These are phyloP conservation scores for Ramphastos sulfuratus DNA, from an alignment of 2,113 vertebrate species.

Conservation along the genomic window DNA sequence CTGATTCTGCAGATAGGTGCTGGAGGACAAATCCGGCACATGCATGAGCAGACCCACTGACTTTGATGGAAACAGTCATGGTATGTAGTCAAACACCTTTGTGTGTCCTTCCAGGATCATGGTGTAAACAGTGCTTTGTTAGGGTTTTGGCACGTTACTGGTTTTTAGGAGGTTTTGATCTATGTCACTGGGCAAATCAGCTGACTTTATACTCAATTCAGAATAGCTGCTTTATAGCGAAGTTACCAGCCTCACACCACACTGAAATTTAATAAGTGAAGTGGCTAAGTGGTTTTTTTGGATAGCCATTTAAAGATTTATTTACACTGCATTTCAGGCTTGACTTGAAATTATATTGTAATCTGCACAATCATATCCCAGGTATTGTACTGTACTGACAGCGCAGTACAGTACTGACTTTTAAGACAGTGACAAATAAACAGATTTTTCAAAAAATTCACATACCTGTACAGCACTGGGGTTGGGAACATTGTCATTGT, in stretches of 20 bases:
- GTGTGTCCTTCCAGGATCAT: background rate
- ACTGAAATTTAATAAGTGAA: background rate
- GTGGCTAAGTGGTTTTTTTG: background rate
- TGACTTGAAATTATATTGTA: background rate
- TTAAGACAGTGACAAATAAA: background rate
- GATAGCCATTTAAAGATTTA: background rate
- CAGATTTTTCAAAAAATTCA: background rate
- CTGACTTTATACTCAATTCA: background rate
- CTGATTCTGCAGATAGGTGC: background rate
- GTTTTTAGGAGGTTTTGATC: background rate
- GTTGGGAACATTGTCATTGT: background rate
- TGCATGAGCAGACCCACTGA: fast-evolving
- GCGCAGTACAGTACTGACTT: too few relatives aligned
- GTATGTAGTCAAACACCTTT: background rate
- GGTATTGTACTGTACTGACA: background rate
- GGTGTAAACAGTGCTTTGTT: background rate
- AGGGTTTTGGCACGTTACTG: too few relatives aligned
- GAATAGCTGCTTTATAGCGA: background rate
- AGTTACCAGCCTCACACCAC: background rate
- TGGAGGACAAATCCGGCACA: background rate
- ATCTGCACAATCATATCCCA: background rate
- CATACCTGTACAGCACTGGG: background rate
- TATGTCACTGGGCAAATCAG: background rate
- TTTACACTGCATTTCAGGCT: background rate
- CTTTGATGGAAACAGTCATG: fast-evolving